Evolutionary conservation across 2,888 invertebrate genomes (phyloP).

Genomic region (Therioaphis trifolii): DNA sequence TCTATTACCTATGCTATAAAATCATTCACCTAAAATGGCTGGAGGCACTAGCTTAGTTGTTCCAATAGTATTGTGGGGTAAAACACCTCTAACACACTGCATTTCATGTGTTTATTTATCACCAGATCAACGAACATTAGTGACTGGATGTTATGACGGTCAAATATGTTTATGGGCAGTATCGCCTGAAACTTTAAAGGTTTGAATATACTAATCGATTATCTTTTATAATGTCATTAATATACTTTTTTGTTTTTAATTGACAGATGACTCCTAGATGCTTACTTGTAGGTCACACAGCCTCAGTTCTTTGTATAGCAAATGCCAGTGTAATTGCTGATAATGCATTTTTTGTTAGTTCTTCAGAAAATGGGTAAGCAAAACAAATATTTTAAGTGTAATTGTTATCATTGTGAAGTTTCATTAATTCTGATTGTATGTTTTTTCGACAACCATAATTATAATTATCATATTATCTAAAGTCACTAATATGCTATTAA

Average conservation of each 20-base stretch:
- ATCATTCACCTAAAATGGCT: constrained; percentile 70
- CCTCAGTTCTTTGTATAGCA: constrained; percentile 91
- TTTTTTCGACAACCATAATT: too few relatives aligned
- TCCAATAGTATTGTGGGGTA: constrained; percentile 97
- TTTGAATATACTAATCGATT: constrained; percentile 65
- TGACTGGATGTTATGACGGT: constrained; percentile 98
- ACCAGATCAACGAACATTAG: constrained; percentile 89
- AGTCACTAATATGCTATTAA: too few relatives aligned
- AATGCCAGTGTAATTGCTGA: constrained; percentile 74
- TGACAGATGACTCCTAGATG: constrained; percentile 89
- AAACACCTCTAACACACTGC: constrained; percentile 94
- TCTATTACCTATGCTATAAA: neutral
- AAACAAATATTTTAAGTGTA: neutral
- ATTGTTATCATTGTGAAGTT: too few relatives aligned
- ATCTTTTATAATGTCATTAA: neutral
- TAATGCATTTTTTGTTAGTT: constrained; percentile 91
- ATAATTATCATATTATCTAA: too few relatives aligned
- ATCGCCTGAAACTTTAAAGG: constrained; percentile 82
- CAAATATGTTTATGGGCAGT: constrained; percentile 97
- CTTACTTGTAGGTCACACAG: constrained; percentile 92
- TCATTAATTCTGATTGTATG: too few relatives aligned
- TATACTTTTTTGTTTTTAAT: constrained; percentile 52
- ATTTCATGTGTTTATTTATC: constrained; percentile 93
- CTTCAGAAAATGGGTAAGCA: constrained; percentile 86
- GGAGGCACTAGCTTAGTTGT: constrained; percentile 92